These are phyloP conservation scores for Pterobdella sp. DNA, from an alignment of 2,888 invertebrate genomes.

Conservation along the genomic window DNA sequence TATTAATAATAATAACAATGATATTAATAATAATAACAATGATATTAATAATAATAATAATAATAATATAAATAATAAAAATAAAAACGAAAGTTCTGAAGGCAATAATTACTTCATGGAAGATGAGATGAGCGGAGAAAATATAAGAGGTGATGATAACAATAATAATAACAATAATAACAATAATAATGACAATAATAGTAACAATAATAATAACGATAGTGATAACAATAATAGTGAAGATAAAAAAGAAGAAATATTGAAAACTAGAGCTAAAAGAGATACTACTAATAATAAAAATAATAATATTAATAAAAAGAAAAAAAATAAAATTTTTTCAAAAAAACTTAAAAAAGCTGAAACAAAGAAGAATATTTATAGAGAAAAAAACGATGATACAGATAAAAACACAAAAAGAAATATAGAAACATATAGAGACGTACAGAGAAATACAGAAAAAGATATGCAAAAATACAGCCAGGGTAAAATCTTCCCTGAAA, in stretches of 20 bases:
- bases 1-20: neutral
- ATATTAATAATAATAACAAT: constrained; percentile 10
- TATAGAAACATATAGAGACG: too few species aligned
- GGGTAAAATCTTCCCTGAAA: too few species aligned
- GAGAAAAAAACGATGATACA: too few species aligned
- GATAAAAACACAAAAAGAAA: too few species aligned
- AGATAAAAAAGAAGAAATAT: neutral
- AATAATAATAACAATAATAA: neutral
- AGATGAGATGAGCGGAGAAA: neutral
- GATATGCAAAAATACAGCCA: neutral
- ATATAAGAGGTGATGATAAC: neutral
- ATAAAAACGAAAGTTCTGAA: neutral
- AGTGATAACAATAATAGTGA: neutral
- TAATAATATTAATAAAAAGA: too few species aligned
- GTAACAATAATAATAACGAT: too few species aligned
- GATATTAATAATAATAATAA: constrained; percentile 4
- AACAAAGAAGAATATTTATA: neutral
- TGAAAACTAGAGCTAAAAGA: neutral
- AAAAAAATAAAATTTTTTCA: too few species aligned
- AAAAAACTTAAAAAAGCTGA: neutral
- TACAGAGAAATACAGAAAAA: too few species aligned
- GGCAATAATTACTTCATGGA: neutral
- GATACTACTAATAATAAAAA: neutral
- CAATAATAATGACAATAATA: constrained; percentile 1
- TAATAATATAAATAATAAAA: neutral